These are phyloP conservation scores for Drosophila quadrilineata DNA, from an alignment of 1,140 invertebrate species.

Conservation along the genomic window DNA sequence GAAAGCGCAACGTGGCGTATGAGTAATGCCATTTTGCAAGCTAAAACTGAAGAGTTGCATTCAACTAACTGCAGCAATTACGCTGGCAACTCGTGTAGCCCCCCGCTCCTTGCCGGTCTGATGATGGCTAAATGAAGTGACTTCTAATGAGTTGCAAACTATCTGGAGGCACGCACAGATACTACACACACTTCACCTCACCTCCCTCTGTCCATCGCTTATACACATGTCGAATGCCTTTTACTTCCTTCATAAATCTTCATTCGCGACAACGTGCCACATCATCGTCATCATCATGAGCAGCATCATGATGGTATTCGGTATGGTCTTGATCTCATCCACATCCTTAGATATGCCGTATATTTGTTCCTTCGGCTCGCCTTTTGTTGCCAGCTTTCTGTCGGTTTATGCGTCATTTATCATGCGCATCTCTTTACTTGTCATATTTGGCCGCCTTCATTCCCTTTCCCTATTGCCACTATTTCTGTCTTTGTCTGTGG, in stretches of 20 bases:
- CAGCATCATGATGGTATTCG: constrained; percentile 21
- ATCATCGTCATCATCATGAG: constrained; percentile 46
- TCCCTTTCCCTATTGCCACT: too few species aligned
- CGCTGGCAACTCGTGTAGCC: constrained; percentile 16
- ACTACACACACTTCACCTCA: constrained; percentile 4
- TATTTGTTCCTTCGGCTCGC: constrained; percentile 46
- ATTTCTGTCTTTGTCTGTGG: too few species aligned
- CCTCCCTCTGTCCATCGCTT: too few species aligned
- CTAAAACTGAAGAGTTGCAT: constrained; percentile 28
- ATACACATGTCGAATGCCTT: constrained; percentile 53
- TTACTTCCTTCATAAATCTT: constrained; percentile 61
- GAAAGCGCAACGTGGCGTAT: constrained; percentile 26
- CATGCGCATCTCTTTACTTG: constrained; percentile 58
- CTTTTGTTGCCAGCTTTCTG: constrained; percentile 56
- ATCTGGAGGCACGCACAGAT: constrained; percentile 16
- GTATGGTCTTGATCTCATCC: constrained; percentile 27
- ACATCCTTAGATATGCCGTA: constrained; percentile 24
- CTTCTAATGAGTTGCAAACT: constrained; percentile 54
- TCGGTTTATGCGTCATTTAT: constrained; percentile 71
- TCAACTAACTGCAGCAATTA: constrained; percentile 43
- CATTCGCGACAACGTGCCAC: constrained; percentile 47
- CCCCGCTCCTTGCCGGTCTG: too few species aligned
- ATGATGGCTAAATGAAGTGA: constrained; percentile 41
- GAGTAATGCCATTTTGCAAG: constrained; percentile 39
- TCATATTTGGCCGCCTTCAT: constrained; percentile 55